A percentile compares a stretch with the other conserved stretches of the same genome.
Evolutionary conservation across 2,888 invertebrate species (phyloP).

Genomic region (Folsomia candida): DNA sequence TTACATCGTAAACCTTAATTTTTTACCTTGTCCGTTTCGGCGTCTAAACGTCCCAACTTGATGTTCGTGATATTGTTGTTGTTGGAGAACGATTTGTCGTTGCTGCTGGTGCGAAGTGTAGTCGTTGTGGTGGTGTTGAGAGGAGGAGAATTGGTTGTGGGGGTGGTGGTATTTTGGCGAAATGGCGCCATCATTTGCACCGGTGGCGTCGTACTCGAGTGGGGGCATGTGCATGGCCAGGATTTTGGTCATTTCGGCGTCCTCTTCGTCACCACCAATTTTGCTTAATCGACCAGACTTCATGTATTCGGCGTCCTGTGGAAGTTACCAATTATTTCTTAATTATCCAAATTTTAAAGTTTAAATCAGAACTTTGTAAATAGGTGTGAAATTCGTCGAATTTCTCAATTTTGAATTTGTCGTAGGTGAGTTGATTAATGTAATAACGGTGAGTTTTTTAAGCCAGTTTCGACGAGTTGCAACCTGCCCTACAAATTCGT

Average conservation of each 20-base stretch:
- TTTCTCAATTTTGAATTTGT: too few relatives aligned
- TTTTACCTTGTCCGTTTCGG: background rate
- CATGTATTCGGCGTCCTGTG: slow-evolving; percentile 45
- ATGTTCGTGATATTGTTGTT: too few relatives aligned
- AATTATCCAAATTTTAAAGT: too few relatives aligned
- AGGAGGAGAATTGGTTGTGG: slow-evolving; percentile 49
- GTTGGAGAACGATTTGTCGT: background rate
- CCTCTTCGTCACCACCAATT: slow-evolving; percentile 58
- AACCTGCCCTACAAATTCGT: too few relatives aligned
- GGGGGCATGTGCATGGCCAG: slow-evolving; percentile 87
- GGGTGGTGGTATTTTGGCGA: slow-evolving; percentile 18
- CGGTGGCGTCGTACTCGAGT: slow-evolving; percentile 69
- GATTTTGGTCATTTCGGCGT: slow-evolving; percentile 92
- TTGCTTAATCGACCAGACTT: slow-evolving; percentile 30
- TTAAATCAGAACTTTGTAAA: too few relatives aligned
- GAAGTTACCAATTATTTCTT: too few relatives aligned
- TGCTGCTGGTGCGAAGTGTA: slow-evolving; percentile 16
- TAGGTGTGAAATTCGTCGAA: too few relatives aligned
- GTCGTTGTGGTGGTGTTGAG: slow-evolving; percentile 46
- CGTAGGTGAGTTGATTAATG: too few relatives aligned
- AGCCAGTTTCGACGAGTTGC: too few relatives aligned
- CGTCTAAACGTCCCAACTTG: background rate
- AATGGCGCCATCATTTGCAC: slow-evolving; percentile 23
- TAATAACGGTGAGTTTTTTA: too few relatives aligned
- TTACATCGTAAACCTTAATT: too few relatives aligned